Percentiles rank a stretch among this genome's conserved stretches.
These are phyloP conservation scores for Maconellicoccus hirsutus DNA, from an alignment of 1,140 invertebrate genomes.

Conservation along the genomic window DNA sequence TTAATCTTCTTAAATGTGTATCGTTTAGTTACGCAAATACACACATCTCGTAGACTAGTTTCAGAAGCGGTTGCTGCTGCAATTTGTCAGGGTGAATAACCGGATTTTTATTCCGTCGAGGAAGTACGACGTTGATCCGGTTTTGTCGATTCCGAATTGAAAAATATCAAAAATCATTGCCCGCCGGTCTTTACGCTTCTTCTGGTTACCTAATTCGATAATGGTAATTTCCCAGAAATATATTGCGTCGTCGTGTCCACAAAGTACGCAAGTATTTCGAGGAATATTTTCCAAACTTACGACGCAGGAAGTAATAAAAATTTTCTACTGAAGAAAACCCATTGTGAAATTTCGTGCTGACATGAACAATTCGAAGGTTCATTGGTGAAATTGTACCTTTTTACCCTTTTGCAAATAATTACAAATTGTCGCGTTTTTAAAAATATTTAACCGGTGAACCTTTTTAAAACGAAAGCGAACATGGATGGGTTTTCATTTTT, in stretches of 20 bases:
- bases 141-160: not conserved
- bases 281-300: too few species aligned
- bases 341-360: too few species aligned
- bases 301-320: too few species aligned
- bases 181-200: not conserved
- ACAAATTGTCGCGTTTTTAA: too few species aligned
- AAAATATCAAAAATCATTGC: not conserved
- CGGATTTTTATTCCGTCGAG: not conserved
- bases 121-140: not conserved
- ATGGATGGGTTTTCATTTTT: too few species aligned
- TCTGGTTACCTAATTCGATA: constrained; percentile 3
- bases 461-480: too few species aligned
- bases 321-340: too few species aligned
- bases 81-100: constrained; percentile 8
- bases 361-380: too few species aligned
- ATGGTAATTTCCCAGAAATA: not conserved
- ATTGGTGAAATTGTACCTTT: too few species aligned
- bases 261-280: too few species aligned
- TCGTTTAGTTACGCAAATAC: not conserved
- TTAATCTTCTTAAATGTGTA: constrained; percentile 9
- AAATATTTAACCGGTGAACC: too few species aligned
- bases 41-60: constrained; percentile 1
- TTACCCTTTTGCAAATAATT: too few species aligned
- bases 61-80: not conserved
- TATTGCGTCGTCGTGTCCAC: not conserved